Conservation (phyloP, 2,888 invertebrate genomes). For the Euzophera pinguis region DNA sequence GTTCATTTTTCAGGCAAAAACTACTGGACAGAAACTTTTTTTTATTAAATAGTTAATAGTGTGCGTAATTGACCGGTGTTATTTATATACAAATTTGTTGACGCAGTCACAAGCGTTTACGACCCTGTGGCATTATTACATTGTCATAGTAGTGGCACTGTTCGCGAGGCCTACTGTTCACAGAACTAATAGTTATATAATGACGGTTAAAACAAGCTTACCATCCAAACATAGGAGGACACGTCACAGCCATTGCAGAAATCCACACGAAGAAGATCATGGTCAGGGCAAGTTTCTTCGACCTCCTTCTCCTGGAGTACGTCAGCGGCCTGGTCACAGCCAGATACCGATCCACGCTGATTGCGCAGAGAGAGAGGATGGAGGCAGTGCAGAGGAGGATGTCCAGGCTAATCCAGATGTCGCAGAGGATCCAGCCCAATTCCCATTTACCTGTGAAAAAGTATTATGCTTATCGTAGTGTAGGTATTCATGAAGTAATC, state of each 20-base stretch:
- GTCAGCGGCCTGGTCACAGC: conserved; percentile 96
- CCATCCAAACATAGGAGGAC: conserved; percentile 97
- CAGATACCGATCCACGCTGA: conserved; percentile 93
- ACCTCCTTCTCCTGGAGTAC: conserved; percentile 93
- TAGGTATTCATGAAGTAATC: too few species aligned
- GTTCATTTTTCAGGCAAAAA: too few species aligned
- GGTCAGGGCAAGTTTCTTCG: conserved; percentile 89
- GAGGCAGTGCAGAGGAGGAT: conserved; percentile 96
- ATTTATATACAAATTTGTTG: too few species aligned
- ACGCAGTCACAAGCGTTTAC: too few species aligned
- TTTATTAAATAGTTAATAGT: too few species aligned
- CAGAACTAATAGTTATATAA: too few species aligned
- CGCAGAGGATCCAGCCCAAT: conserved; percentile 92
- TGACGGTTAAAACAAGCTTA: conserved; percentile 54
- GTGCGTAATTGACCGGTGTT: too few species aligned
- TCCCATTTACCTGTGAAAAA: conserved; percentile 86
- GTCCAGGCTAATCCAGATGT: conserved; percentile 95
- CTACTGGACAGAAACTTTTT: too few species aligned
- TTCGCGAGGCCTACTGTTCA: too few species aligned
- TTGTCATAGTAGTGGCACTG: too few species aligned
- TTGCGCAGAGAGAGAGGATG: conserved; percentile 94
- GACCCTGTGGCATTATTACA: too few species aligned
- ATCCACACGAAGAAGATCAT: conserved; percentile 96
- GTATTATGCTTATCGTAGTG: background rate
- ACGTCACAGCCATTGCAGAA: conserved; percentile 93